Evolutionary conservation across 2,113 vertebrate genomes (phyloP), one percentile per base, ranked within the genome.

Genomic region (Notarius quadriscutis): DNA sequence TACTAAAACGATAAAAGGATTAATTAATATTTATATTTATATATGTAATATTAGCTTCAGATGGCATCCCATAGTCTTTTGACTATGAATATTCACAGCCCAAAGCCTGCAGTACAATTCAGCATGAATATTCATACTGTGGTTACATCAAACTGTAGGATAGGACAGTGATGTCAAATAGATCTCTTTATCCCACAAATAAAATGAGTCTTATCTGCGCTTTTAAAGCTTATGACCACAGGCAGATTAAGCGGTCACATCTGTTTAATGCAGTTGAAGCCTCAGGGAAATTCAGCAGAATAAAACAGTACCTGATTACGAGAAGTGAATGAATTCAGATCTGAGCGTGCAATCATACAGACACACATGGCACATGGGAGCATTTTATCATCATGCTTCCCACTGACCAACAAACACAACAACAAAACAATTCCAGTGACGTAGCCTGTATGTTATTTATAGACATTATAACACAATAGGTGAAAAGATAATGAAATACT

Each of bases 251-350:
- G 27, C 7, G 9, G 15, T 30, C n/a, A 51, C 48, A 51, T 74
- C 80, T 87, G 79, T 63, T 71, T 87, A 27, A 34, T 58, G 55
- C 6, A 51, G 55, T 9, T 55, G 69, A 81, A 8, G 34, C 79
- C 80, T 48, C 25, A 41, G 80, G 86, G 55, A 25, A 34, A 17
- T 72, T 55, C 41, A 50, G 0, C 18, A 58, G 79, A 83, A 83
- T 62, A 60, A 57, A 48, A 1, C 25, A 30, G 48, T 20, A 82
- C 11, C 30, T 22, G 55, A 53, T 10, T 2, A 9, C n/a, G 48
- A 18, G 2, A n/a, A 72, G 20, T 30, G 48, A 86, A 71, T 60
- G 12, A 51, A 57, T 50, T 51, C 74, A 63, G 25, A 67, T 63
- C 53, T 67, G 75, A n/a, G 55, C 57, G 53, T 53, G 62, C n/a